These are phyloP conservation scores for Drosophila sucinea DNA, from an alignment of 1,140 invertebrate genomes.

Conservation along the genomic window DNA sequence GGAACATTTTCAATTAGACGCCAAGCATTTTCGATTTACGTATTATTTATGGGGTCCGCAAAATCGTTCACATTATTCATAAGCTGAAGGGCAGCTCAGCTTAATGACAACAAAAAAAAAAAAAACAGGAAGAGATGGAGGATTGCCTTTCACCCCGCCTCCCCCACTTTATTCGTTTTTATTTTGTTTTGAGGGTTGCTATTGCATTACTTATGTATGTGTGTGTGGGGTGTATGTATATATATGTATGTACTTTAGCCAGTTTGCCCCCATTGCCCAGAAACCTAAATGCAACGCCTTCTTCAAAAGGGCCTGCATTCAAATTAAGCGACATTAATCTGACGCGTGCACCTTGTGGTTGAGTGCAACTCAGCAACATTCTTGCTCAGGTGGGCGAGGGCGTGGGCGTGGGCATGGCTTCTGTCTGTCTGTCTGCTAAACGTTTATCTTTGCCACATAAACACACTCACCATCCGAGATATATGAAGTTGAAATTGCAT, in stretches of 20 bases:
- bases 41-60: constrained; percentile 78
- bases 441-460: constrained; percentile 50
- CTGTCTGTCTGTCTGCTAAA: constrained; percentile 28
- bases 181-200: not conserved
- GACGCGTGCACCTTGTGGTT: constrained; percentile 58
- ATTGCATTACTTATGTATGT: not conserved
- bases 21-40: constrained; percentile 79
- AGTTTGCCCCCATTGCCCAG: constrained; percentile 23
- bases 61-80: constrained; percentile 79
- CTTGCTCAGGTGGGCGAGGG: constrained; percentile 20
- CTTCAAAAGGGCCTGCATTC: constrained; percentile 4
- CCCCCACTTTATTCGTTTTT: constrained; percentile 31
- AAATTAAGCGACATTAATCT: constrained; percentile 48
- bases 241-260: not conserved
- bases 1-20: constrained; percentile 77
- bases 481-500: constrained; percentile 49
- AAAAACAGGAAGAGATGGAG: not conserved
- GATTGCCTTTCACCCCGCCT: not conserved
- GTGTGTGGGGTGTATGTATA: not conserved
- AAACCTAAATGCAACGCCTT: constrained; percentile 5
- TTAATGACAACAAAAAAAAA: constrained; percentile 50
- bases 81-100: constrained; percentile 58
- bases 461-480: constrained; percentile 20
- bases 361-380: constrained; percentile 53
- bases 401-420: not conserved